Conservation (phyloP, 1,140 invertebrate species). For the Zophobas atratus region DNA sequence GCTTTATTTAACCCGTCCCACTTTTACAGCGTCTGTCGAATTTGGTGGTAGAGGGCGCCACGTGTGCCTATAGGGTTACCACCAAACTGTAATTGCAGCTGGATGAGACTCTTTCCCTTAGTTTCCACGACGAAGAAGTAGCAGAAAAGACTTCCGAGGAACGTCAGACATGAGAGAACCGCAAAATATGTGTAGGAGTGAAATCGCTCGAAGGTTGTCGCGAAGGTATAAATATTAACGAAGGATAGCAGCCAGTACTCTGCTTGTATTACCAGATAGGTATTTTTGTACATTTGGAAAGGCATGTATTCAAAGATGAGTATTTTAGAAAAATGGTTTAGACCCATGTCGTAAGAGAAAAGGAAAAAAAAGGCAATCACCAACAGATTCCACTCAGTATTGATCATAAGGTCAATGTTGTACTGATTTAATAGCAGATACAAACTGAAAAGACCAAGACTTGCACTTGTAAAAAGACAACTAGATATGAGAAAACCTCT, state of each 20-base stretch:
- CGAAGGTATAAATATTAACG: constrained; percentile 27
- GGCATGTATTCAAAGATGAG: constrained; percentile 53
- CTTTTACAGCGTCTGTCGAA: constrained; percentile 3
- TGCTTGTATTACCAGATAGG: constrained; percentile 33
- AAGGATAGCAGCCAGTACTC: constrained; percentile 52
- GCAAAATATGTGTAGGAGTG: background rate
- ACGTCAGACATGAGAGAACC: constrained; percentile 40
- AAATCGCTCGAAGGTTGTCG: background rate
- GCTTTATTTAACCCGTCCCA: constrained; percentile 13
- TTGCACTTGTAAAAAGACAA: constrained; percentile 19
- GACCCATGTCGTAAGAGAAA: constrained; percentile 53
- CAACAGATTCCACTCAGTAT: constrained; percentile 5
- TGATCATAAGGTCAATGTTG: constrained; percentile 6
- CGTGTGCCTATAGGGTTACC: constrained; percentile 60
- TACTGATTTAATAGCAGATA: constrained; percentile 34
- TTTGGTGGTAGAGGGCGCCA: constrained; percentile 34
- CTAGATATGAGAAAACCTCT: constrained; percentile 26
- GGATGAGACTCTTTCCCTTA: constrained; percentile 56
- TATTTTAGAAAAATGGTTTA: constrained; percentile 49
- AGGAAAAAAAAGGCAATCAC: constrained; percentile 37
- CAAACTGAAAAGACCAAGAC: constrained; percentile 16
- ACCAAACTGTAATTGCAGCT: constrained; percentile 59
- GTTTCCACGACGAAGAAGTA: constrained; percentile 55
- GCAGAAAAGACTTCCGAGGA: constrained; percentile 50
- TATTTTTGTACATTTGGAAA: constrained; percentile 51